Evolutionary conservation across 1,140 invertebrate genomes (phyloP), one percentile per base, ranked within the genome.

Genomic region (Lepidurus apus): DNA sequence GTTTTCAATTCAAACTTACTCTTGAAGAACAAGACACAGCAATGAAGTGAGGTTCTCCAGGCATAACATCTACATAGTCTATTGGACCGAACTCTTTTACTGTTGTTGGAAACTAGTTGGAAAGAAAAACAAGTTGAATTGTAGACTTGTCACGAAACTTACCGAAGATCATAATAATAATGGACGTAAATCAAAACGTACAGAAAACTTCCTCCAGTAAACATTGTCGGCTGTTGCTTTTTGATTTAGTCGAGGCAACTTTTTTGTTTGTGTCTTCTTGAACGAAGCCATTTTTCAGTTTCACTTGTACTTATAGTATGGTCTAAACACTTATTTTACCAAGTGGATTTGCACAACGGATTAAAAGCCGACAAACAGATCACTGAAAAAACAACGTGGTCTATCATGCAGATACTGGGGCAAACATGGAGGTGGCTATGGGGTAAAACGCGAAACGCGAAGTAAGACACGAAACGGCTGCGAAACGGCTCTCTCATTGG

Each of bases 71-170:
- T 76, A 98, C 90, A 82, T 93, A 93, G 84, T 96, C 94, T 44
- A 98, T 93, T 0, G 92, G 89, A 47, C 95, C 95, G 88, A 93
- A 95, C 85, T 98, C 96, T 86, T 97, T 98, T 0, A 96, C 88
- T 73, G 95, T 88, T 7, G 95, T 91, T 75, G 95, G 94, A 81
- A 90, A 87, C 95, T 96, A 81, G 89, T 90, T 77, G 80, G 78
- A 80, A 83, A 82, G 80, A 82, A 77, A 7, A 73, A 45, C 10
- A 75, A 24, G 8, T 47, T 75, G 13, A 2, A 17, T 76, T n/a
- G 47, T 45, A 75, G 74, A 74, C 78, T 74, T 78, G 26, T 34
- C 42, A 44, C n/a, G 42, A 17, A 53, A 45, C 79, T 11, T 34
- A 34, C 2, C 2, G 34, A 34, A 34, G 34, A 34, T 34, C 34